Evolutionary conservation across 2,797 vertebrate species (phyloP).

Genomic region (Heliangelus exortis): DNA sequence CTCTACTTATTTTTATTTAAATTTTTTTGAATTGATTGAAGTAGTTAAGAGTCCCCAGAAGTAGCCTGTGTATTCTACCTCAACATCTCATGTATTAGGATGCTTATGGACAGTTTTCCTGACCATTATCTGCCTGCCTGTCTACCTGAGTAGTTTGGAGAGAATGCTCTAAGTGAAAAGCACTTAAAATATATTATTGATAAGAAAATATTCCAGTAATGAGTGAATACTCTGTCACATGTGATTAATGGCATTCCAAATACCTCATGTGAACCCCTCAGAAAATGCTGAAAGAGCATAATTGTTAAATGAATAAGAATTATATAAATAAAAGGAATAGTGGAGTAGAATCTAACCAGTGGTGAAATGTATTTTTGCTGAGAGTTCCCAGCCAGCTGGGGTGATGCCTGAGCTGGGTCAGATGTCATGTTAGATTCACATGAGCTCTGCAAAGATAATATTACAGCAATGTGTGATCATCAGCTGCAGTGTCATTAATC

Average conservation of each 20-base stretch:
- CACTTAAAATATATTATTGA: constrained; percentile 16
- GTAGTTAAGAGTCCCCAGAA: not conserved
- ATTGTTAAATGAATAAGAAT: not conserved
- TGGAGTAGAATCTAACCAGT: not conserved
- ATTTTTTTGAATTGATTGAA: not conserved
- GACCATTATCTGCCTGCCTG: not conserved
- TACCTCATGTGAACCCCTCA: not conserved
- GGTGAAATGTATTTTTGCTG: not conserved
- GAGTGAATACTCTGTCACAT: not conserved
- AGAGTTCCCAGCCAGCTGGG: not conserved
- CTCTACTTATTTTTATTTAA: too few relatives aligned
- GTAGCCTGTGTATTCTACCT: not conserved
- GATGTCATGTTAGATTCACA: fast-evolving
- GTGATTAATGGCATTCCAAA: not conserved
- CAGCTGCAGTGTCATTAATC: not conserved
- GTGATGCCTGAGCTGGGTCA: not conserved
- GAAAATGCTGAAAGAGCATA: not conserved
- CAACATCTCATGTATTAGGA: not conserved
- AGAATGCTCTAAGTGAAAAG: constrained; percentile 10
- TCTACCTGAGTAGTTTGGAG: not conserved
- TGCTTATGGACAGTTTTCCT: not conserved
- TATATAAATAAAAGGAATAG: not conserved
- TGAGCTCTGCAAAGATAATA: not conserved
- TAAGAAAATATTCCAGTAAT: not conserved
- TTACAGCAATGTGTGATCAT: fast-evolving